A percentile compares a stretch with the other conserved stretches of the same genome.
phyloP scores from a whole-genome alignment of 2,888 invertebrate species.

The Malthinus seriepunctatus region DNA sequence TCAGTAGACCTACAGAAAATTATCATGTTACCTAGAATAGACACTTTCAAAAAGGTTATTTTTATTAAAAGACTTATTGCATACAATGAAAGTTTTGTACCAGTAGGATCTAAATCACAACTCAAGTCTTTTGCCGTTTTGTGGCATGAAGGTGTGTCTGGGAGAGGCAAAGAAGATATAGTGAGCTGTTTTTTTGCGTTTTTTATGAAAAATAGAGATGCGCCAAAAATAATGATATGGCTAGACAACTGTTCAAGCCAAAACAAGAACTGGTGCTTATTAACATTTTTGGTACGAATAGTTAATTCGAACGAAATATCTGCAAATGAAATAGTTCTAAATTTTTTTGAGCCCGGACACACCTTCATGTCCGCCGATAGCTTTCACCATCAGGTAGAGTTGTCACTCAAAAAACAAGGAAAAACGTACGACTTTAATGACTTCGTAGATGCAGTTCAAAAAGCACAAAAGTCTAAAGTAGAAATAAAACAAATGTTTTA shows the following conservation, averaged over 20 bases:
- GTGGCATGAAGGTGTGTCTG: not conserved
- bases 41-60: slow-evolving; percentile 2
- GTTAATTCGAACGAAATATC: slow-evolving; percentile 22
- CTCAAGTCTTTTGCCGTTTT: not conserved
- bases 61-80: slow-evolving; percentile 2
- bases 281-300: slow-evolving; percentile 21
- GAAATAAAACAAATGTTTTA: slow-evolving; percentile 16
- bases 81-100: slow-evolving; percentile 3
- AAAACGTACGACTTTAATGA: slow-evolving; percentile 25
- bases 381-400: not conserved
- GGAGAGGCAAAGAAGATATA: not conserved
- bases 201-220: slow-evolving; percentile 9
- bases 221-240: slow-evolving; percentile 14
- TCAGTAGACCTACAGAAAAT: slow-evolving; percentile 3
- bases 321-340: slow-evolving; percentile 12
- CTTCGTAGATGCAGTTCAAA: slow-evolving; percentile 21
- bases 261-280: slow-evolving; percentile 26
- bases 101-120: not conserved
- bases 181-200: slow-evolving; percentile 6
- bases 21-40: slow-evolving; percentile 3
- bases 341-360: slow-evolving; percentile 25
- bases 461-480: slow-evolving; percentile 12
- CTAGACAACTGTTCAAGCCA: slow-evolving; percentile 18
- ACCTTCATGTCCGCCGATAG: slow-evolving; percentile 15
- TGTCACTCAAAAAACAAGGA: slow-evolving; percentile 16